A percentile compares a stretch with the other conserved stretches of the same genome.
phyloP scores from a whole-genome alignment of 2,113 vertebrate genomes.

The Anas platyrhynchos region DNA sequence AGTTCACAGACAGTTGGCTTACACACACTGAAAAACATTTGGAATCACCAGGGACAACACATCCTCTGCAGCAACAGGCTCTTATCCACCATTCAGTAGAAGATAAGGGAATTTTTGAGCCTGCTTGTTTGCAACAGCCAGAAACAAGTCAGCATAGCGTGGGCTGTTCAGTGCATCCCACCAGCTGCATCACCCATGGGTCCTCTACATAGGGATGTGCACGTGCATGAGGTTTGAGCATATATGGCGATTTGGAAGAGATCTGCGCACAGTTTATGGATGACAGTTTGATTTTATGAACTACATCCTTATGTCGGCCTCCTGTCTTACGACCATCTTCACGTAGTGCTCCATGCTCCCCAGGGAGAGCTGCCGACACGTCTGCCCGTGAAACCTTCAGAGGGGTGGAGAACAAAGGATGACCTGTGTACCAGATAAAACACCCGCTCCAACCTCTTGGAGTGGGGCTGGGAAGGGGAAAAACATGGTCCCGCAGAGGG shows the following conservation, averaged over 20 bases:
- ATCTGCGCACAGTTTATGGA: not conserved
- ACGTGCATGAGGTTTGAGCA: not conserved
- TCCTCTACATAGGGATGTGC: not conserved
- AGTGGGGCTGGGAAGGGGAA: not conserved
- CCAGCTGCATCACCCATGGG: not conserved
- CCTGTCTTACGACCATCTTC: not conserved
- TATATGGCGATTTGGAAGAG: conserved; percentile 28
- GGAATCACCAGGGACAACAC: not conserved
- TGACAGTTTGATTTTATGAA: conserved; percentile 22
- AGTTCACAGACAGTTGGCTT: conserved; percentile 1
- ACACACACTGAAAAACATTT: conserved; percentile 11
- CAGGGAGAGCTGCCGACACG: not conserved
- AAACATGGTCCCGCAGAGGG: not conserved
- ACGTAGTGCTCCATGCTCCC: not conserved
- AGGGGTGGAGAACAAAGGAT: not conserved
- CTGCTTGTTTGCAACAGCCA: not conserved
- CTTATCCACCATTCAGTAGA: not conserved
- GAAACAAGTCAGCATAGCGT: not conserved
- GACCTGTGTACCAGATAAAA: not conserved
- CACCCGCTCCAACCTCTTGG: not conserved
- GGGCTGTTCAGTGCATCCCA: not conserved
- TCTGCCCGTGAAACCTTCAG: not conserved
- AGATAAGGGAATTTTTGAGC: not conserved
- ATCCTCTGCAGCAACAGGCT: not conserved
- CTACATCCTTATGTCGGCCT: not conserved